These are phyloP conservation scores for Notothenia coriiceps DNA, from an alignment of 2,113 vertebrate species.

Conservation along the genomic window DNA sequence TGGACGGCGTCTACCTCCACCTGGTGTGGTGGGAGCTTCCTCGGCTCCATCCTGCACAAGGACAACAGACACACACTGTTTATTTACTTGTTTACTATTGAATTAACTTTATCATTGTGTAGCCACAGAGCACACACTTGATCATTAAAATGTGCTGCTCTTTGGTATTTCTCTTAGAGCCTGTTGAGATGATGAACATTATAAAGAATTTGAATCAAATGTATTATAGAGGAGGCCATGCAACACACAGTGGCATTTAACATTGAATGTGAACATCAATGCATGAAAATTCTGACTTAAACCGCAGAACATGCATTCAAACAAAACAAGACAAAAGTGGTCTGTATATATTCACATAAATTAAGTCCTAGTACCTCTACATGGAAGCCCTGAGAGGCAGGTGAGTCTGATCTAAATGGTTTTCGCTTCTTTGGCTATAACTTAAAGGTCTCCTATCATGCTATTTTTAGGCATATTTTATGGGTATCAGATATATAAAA, in stretches of 20 bases:
- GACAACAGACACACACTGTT: neutral
- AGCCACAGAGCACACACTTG: neutral
- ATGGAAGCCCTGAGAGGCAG: too few species aligned
- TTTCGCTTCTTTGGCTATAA: too few species aligned
- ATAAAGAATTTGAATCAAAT: slow-evolving; percentile 23
- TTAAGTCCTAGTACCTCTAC: neutral
- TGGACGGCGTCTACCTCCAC: slow-evolving; percentile 93
- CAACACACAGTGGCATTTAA: slow-evolving; percentile 19
- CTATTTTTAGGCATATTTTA: too few species aligned
- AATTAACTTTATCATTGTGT: neutral
- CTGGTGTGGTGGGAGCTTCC: slow-evolving; percentile 93
- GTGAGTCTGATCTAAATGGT: too few species aligned
- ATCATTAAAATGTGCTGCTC: neutral
- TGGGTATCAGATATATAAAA: too few species aligned
- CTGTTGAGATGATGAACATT: neutral
- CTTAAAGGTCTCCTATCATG: too few species aligned
- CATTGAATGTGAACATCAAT: neutral
- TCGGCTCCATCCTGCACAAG: slow-evolving; percentile 86
- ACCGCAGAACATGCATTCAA: neutral
- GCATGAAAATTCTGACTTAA: neutral
- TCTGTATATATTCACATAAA: too few species aligned
- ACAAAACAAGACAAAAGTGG: neutral
- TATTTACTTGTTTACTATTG: neutral
- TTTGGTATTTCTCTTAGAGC: neutral
- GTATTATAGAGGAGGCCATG: slow-evolving; percentile 25